A percentile compares a stretch with the other conserved stretches of the same genome.
Evolutionary conservation across 2,888 invertebrate species (phyloP).

Genomic region (Melanophora roralis): DNA sequence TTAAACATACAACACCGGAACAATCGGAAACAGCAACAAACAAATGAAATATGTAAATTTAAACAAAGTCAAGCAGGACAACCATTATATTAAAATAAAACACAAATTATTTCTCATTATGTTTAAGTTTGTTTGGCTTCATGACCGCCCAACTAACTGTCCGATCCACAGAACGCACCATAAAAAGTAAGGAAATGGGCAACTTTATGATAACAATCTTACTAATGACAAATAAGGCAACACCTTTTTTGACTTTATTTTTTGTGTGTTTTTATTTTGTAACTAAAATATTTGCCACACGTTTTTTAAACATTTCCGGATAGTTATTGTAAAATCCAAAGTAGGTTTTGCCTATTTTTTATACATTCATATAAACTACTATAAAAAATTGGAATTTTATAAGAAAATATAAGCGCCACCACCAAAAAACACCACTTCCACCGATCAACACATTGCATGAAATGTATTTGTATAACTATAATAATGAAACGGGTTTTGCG

Average conservation of each 20-base stretch:
- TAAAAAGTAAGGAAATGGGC: neutral
- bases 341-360: neutral
- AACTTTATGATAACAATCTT: slow-evolving; percentile 13
- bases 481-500: slow-evolving; percentile 38
- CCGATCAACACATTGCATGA: slow-evolving; percentile 26
- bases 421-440: slow-evolving; percentile 21
- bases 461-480: slow-evolving; percentile 16
- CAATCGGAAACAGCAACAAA: slow-evolving; percentile 13
- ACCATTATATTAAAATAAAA: slow-evolving; percentile 19
- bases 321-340: slow-evolving; percentile 15
- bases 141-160: neutral
- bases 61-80: neutral
- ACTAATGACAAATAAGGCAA: slow-evolving; percentile 36
- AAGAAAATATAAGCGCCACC: slow-evolving; percentile 19
- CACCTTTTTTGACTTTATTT: neutral
- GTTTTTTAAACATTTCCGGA: neutral
- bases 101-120: neutral
- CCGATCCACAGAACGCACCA: neutral
- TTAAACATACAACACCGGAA: slow-evolving; percentile 16
- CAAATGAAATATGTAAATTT: neutral
- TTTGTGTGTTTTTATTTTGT: neutral
- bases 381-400: slow-evolving; percentile 2
- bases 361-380: neutral
- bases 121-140: neutral
- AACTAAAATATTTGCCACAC: slow-evolving; percentile 9